Percentiles rank a stretch among this genome's conserved stretches.
Evolutionary conservation across 2,113 vertebrate species (phyloP).

Genomic region (Antennarius striatus): DNA sequence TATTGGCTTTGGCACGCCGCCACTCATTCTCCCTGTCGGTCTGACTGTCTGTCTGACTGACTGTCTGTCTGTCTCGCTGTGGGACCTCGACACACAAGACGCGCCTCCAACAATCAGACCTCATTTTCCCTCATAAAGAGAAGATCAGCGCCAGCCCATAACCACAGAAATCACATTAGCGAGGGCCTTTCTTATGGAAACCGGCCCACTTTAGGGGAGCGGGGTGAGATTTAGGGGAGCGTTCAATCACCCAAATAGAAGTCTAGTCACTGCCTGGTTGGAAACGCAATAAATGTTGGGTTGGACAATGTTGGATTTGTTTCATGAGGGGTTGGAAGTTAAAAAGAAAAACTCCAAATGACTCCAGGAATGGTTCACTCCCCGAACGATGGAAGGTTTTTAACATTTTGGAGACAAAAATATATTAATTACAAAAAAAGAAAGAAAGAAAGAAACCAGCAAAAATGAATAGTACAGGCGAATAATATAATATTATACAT

Average conservation of each 20-base stretch:
- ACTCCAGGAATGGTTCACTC: too few species aligned
- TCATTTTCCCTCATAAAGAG: slow-evolving; percentile 75
- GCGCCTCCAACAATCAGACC: slow-evolving; percentile 76
- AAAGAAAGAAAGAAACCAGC: too few species aligned
- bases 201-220: slow-evolving; percentile 41
- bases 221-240: slow-evolving; percentile 28
- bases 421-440: too few species aligned
- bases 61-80: slow-evolving; percentile 63
- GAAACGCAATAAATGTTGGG: too few species aligned
- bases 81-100: slow-evolving; percentile 74
- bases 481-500: too few species aligned
- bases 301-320: too few species aligned
- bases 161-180: slow-evolving; percentile 74
- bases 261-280: slow-evolving; percentile 2
- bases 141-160: slow-evolving; percentile 69
- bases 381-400: too few species aligned
- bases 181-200: slow-evolving; percentile 66
- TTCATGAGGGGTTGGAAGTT: too few species aligned
- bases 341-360: too few species aligned
- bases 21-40: slow-evolving; percentile 71
- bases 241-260: slow-evolving; percentile 31
- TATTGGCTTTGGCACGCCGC: slow-evolving; percentile 83
- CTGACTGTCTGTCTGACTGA: not conserved
- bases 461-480: too few species aligned
- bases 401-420: too few species aligned